Conservation (phyloP, 2,888 invertebrate species). For the Phyllotreta striolata region DNA sequence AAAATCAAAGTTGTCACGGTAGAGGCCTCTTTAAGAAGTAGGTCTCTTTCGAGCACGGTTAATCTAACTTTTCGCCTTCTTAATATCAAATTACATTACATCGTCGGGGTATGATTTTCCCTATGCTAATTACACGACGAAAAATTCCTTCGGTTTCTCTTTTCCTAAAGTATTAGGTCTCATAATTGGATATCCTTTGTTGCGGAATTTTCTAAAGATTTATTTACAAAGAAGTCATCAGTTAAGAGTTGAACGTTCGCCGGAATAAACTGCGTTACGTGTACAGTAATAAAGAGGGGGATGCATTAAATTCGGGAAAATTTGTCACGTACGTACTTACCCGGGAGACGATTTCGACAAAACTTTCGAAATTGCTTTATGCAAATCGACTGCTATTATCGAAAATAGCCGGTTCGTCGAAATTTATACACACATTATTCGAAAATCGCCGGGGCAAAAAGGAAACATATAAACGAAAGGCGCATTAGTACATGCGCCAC, state of each 20-base stretch:
- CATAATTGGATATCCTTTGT: too few relatives aligned
- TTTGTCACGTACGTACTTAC: slow-evolving; percentile 33
- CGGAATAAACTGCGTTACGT: too few relatives aligned
- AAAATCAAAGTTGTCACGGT: slow-evolving; percentile 39
- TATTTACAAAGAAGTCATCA: too few relatives aligned
- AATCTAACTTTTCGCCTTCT: slow-evolving; percentile 44
- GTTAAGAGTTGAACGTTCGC: too few relatives aligned
- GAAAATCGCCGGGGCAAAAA: slow-evolving; percentile 12
- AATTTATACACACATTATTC: slow-evolving; percentile 36
- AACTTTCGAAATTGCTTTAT: slow-evolving; percentile 40
- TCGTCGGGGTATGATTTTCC: slow-evolving; percentile 33
- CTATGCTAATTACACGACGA: slow-evolving; percentile 26
- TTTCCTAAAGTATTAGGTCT: too few relatives aligned
- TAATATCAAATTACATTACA: slow-evolving; percentile 41
- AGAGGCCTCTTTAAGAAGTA: slow-evolving; percentile 34
- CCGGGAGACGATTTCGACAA: slow-evolving; percentile 27
- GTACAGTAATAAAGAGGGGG: neutral
- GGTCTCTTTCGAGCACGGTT: slow-evolving; percentile 42
- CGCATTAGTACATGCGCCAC: slow-evolving; percentile 10
- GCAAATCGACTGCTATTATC: slow-evolving; percentile 41
- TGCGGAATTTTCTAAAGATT: too few relatives aligned
- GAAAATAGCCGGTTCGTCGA: slow-evolving; percentile 37
- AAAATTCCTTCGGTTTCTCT: too few relatives aligned
- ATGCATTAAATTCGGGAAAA: slow-evolving; percentile 26
- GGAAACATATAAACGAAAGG: slow-evolving; percentile 23